phyloP scores from a whole-genome alignment of 2,888 invertebrate species.

The Parasteatoda lunata region DNA sequence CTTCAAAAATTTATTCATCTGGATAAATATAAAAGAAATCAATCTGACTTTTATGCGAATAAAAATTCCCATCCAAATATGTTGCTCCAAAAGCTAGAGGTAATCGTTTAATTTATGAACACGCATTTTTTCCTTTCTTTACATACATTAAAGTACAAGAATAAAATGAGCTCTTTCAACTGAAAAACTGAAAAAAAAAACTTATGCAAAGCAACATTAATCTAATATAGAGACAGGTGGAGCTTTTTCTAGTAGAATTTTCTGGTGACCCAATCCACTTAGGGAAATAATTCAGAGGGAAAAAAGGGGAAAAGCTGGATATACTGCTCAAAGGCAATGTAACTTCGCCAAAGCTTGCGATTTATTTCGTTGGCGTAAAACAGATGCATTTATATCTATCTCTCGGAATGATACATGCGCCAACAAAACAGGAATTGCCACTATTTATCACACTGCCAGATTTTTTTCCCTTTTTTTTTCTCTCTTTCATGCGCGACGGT shows the following conservation, averaged over 20 bases:
- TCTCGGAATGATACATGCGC: conserved; percentile 38
- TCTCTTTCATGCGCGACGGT: conserved; percentile 22
- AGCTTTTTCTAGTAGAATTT: neutral
- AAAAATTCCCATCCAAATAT: neutral
- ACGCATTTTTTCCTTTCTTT: neutral
- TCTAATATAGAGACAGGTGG: neutral
- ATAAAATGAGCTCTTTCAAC: neutral
- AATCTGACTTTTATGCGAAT: neutral
- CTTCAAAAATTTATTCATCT: neutral
- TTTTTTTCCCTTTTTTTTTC: conserved; percentile 25
- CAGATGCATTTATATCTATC: conserved; percentile 40
- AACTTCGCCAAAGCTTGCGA: neutral
- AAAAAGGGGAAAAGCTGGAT: conserved; percentile 7
- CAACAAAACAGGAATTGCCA: conserved; percentile 51
- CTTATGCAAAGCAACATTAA: conserved; percentile 9
- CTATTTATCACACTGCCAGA: conserved; percentile 26
- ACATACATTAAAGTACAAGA: neutral
- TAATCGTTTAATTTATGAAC: conserved; percentile 5
- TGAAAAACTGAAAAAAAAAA: neutral
- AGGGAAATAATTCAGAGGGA: conserved; percentile 22
- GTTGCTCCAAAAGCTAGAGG: neutral
- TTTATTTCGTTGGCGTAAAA: conserved; percentile 38
- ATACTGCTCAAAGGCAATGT: conserved; percentile 6
- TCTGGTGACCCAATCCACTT: conserved; percentile 23
- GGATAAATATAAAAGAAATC: neutral